phyloP scores from a whole-genome alignment of 2,113 vertebrate species.

The Phrynocephalus versicolor region DNA sequence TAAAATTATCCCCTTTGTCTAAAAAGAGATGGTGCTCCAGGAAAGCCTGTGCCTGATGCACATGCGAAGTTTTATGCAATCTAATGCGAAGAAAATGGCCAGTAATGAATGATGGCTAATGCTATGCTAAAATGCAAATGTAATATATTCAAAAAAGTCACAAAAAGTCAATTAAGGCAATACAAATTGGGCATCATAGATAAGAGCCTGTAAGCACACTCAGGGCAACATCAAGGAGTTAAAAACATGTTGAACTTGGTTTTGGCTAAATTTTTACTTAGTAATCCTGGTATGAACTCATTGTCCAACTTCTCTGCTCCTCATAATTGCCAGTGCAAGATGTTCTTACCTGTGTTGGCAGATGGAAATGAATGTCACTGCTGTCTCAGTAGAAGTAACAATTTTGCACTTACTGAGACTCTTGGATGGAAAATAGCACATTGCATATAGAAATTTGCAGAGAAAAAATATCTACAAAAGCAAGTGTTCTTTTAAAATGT shows the following conservation, averaged over 20 bases:
- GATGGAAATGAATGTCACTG: not conserved
- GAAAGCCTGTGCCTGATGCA: not conserved
- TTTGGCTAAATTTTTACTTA: not conserved
- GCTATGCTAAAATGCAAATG: not conserved
- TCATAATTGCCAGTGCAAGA: not conserved
- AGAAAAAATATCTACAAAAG: no score
- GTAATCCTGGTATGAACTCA: not conserved
- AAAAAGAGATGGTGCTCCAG: not conserved
- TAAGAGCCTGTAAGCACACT: not conserved
- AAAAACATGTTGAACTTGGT: not conserved
- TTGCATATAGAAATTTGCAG: no score
- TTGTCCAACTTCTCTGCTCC: not conserved
- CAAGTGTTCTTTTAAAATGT: no score
- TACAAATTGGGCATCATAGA: not conserved
- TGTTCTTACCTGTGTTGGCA: not conserved
- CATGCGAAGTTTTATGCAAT: not conserved
- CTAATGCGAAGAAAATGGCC: not conserved
- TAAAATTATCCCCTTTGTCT: not conserved
- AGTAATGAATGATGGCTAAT: not conserved
- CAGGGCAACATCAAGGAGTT: not conserved
- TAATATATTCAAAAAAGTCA: not conserved
- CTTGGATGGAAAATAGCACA: not conserved
- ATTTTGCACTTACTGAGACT: not conserved
- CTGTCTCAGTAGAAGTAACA: not conserved
- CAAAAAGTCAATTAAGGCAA: not conserved